phyloP scores from a whole-genome alignment of 1,140 invertebrate species.

The Dolichoris vasculosae region DNA sequence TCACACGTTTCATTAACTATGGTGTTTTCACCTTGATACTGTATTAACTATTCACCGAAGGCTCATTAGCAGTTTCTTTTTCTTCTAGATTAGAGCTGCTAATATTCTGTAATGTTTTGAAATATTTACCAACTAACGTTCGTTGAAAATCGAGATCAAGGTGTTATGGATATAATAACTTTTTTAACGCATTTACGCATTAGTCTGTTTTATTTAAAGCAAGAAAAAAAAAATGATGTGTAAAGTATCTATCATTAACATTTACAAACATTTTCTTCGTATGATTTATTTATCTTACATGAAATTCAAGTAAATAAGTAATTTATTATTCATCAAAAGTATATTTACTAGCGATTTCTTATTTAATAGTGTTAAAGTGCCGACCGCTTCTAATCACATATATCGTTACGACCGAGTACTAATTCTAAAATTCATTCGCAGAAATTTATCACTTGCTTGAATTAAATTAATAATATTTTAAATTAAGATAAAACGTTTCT shows the following conservation, averaged over 20 bases:
- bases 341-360: neutral
- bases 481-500: neutral
- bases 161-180: neutral
- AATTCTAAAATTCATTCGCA: neutral
- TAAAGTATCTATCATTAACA: neutral
- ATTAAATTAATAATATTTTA: neutral
- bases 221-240: neutral
- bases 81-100: neutral
- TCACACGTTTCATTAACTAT: neutral
- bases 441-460: neutral
- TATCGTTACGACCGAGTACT: neutral
- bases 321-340: neutral
- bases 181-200: neutral
- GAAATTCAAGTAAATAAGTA: neutral
- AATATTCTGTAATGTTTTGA: neutral
- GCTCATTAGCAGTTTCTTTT: neutral
- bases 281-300: neutral
- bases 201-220: neutral
- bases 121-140: neutral
- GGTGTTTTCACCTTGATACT: neutral
- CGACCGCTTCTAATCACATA: neutral
- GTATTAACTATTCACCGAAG: neutral
- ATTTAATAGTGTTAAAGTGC: neutral
- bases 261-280: neutral
- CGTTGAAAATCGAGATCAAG: conserved; percentile 29